Evolutionary conservation across 2,888 invertebrate species (phyloP), one percentile per base, ranked within the genome.

Genomic region (Latrodectus hesperus): DNA sequence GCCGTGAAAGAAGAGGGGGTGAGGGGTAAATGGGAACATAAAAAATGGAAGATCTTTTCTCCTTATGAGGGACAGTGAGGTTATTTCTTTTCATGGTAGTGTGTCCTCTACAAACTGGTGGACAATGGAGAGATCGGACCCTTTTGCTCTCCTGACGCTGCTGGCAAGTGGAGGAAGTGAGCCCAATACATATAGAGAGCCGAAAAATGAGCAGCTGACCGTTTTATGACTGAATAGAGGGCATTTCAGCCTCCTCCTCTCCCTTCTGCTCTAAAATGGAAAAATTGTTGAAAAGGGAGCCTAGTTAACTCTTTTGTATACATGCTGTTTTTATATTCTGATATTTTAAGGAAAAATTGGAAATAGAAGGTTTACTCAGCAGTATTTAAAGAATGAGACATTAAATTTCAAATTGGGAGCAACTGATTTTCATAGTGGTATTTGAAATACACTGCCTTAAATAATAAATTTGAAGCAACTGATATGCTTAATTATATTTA

Each of bases 61-160:
- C 67, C 74, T 6, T 71, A 22, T 52, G 17, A 52, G 67, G n/a
- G 17, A 67, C n/a, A 68, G 26, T 12, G 17, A 68, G 26, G 51
- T 81, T 72, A n/a, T 77, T 49, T 53, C 67, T 70, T 76, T 76
- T 76, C 65, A 76, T 60, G 86, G 68, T 72, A 77, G 72, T 73
- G 38, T 38, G 72, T 71, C 81, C 81, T 16, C 76, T 65, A 87
- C 81, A 87, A 87, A 86, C 75, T 71, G 26, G 38, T 17, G 73
- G 64, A 72, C 71, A 77, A 78, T n/a, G 53, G 52, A 70, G 75
- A 80, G 79, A 76, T 86, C 80, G 80, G 84, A 79, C 84, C 73
- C 70, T 65, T 71, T 65, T 55, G 52, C 70, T 55, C 55, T 55
- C 49, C n/a, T 53, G 17, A n/a, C 53, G 52, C 14, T 51, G 51